Base-by-base conservation (phyloP, 2,113 vertebrate species). In the Todiramphus chloris region DNA sequence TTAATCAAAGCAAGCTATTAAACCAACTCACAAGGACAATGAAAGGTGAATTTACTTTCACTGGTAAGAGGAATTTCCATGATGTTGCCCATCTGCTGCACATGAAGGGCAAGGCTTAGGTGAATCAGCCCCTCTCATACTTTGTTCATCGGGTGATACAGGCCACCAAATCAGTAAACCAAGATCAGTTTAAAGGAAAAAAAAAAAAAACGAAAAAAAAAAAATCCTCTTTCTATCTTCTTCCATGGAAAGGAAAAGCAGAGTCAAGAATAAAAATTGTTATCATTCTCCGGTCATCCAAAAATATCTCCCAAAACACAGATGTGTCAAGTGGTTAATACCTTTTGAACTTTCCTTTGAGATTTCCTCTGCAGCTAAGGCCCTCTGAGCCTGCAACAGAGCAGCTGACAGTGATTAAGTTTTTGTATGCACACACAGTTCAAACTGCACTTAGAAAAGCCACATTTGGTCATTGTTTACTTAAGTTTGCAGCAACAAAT, bases 401-500 rank as follows among this genome's bases (percentile, higher is more conserved):
- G 78, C 50, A 76, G 74, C 89, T 93, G 95, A 95, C 81, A 96
- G 75, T 87, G 93, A 97, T 96, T 96, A 95, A 95, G 77, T 84
- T 88, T 90, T 86, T 88, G 78, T 73, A 77, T 55, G 81, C 81
- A 69, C 81, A 95, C 67, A 43, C 67, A 69, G 93, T 89, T 96
- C 89, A 92, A 94, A 94, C 89, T 94, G 92, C 78, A 28, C 91
- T 96, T 93, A 94, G 89, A 85, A 93, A 92, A 96, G 87, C 70
- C 95, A 94, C 94, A 94, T 95, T 97, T 97, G 96, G 96, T 94
- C 96, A 96, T 87, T 97, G 96, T 94, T 97, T 97, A 94, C 95
- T 96, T 94, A 96, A 96, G 94, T 95, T 83, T 89, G 78, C 87
- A 94, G 94, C 94, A 96, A 96, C 94, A 95, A 95, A 96, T 95